Evolutionary conservation across 2,797 vertebrate genomes (phyloP).

Genomic region (Hybognathus amarus): DNA sequence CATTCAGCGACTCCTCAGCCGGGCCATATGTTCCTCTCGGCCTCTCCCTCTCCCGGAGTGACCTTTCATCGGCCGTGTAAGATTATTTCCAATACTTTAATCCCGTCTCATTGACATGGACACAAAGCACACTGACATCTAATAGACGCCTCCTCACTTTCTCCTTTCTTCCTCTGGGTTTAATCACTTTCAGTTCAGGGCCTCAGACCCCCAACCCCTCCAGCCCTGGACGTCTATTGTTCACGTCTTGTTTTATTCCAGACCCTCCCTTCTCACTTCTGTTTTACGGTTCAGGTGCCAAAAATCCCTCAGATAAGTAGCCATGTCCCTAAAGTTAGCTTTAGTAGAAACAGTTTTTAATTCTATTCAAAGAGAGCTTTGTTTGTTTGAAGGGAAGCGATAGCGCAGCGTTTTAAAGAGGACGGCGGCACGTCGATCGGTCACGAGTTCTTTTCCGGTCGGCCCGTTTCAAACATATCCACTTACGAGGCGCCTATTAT

Average conservation of each 20-base stretch:
- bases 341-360: slow-evolving; percentile 44
- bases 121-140: slow-evolving; percentile 86
- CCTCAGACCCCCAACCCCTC: slow-evolving; percentile 49
- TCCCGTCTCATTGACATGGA: slow-evolving; percentile 89
- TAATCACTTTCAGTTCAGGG: slow-evolving; percentile 57
- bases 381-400: slow-evolving; percentile 1
- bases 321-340: slow-evolving; percentile 59
- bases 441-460: slow-evolving; percentile 63
- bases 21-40: slow-evolving; percentile 81
- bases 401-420: slow-evolving; percentile 3
- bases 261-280: slow-evolving; percentile 77
- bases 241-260: slow-evolving; percentile 69
- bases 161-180: slow-evolving; percentile 67
- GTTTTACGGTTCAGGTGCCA: slow-evolving; percentile 62
- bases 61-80: slow-evolving; percentile 76
- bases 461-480: slow-evolving; percentile 68
- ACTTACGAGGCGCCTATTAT: slow-evolving; percentile 68
- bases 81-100: slow-evolving; percentile 91
- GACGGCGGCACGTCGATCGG: slow-evolving; percentile 49
- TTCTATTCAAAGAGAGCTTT: background rate
- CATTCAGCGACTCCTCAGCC: slow-evolving; percentile 77
- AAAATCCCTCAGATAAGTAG: slow-evolving; percentile 57
- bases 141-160: slow-evolving; percentile 77
- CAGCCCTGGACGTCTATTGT: slow-evolving; percentile 51
- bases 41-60: slow-evolving; percentile 69